Evolutionary conservation across 2,888 invertebrate genomes (phyloP).

Genomic region (Lypha dubia): DNA sequence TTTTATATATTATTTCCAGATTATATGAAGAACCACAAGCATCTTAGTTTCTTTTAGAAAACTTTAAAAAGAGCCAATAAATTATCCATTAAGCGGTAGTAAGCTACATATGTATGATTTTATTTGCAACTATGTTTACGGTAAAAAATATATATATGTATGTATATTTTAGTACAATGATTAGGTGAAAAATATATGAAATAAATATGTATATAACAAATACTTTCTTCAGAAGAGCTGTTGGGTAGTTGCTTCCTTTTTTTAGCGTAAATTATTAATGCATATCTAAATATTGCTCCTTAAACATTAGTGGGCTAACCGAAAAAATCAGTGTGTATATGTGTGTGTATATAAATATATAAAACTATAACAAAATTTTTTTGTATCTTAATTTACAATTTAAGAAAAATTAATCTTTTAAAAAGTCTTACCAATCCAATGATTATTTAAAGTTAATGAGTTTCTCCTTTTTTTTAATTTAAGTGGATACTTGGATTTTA

Average conservation of each 20-base stretch:
- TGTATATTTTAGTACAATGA: slow-evolving; percentile 21
- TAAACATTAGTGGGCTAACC: slow-evolving; percentile 9
- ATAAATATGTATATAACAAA: slow-evolving; percentile 9
- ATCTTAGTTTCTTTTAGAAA: too few relatives aligned
- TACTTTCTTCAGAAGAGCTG: slow-evolving; percentile 27
- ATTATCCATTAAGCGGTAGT: slow-evolving; percentile 24
- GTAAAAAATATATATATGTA: slow-evolving; percentile 16
- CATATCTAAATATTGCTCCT: slow-evolving; percentile 48
- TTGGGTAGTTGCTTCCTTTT: not conserved
- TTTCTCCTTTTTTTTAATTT: slow-evolving; percentile 17
- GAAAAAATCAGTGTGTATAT: not conserved
- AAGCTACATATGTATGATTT: slow-evolving; percentile 34
- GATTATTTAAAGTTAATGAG: slow-evolving; percentile 38
- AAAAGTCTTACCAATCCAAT: slow-evolving; percentile 50
- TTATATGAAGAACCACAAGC: too few relatives aligned
- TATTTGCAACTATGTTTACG: slow-evolving; percentile 31
- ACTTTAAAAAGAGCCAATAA: not conserved
- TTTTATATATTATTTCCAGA: too few relatives aligned
- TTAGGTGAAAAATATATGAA: not conserved
- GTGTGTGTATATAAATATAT: not conserved
- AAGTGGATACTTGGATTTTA: not conserved
- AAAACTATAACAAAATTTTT: slow-evolving; percentile 29
- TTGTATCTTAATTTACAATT: slow-evolving; percentile 9
- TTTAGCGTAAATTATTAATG: slow-evolving; percentile 56
- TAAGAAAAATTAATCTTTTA: slow-evolving; percentile 40